Evolutionary conservation across 2,797 vertebrate genomes (phyloP), one percentile per base, ranked within the genome.

Genomic region (Enteromius treurensis): DNA sequence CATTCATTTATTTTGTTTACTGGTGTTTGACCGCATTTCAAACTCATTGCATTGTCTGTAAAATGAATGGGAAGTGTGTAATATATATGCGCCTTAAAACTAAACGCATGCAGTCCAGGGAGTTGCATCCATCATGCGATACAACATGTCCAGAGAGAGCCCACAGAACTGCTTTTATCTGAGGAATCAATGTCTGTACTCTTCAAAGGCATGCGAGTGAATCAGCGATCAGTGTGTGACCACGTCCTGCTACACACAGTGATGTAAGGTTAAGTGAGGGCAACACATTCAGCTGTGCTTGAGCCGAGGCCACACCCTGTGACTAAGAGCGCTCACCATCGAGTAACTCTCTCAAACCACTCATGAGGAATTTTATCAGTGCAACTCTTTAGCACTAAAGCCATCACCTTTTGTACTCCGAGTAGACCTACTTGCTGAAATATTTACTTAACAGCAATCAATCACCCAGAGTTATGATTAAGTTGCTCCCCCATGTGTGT

Each of bases 301-400:
- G 64, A 71, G 47, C 45, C 13, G 14, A 71, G 77, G 77, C 73
- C 53, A 77, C 83, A 82, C 88, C 88, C 81, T 60, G 17, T 29
- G 60, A 6, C 5, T 51, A 17, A 6, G 17, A 29, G 60, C 32
- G 68, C 26, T 42, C 21, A 53, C 13, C 11, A 53, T 81, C 86
- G 80, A 73, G 40, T 75, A 88, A 86, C 64, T 71, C 32, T 65
- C 26, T 26, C 26, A 26, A 26, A 51, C 29, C 49, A 10, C 32
- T 77, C 73, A 4, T 5, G 5, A 74, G 29, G 67, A 47, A 37
- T 51, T 65, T 73, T 19, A 62, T 62, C 79, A 47, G 9, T 21
- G n/a, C 0, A 37, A 37, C 19, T 73, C 6, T 58, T 26, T 2
- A 58, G n/a, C 17, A 21, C 29, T 68, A 29, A 51, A 82, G 23